Percentiles rank a stretch among this genome's conserved stretches.
Evolutionary conservation across 2,797 vertebrate genomes (phyloP).

Genomic region (Hephaestus fuliginosus): DNA sequence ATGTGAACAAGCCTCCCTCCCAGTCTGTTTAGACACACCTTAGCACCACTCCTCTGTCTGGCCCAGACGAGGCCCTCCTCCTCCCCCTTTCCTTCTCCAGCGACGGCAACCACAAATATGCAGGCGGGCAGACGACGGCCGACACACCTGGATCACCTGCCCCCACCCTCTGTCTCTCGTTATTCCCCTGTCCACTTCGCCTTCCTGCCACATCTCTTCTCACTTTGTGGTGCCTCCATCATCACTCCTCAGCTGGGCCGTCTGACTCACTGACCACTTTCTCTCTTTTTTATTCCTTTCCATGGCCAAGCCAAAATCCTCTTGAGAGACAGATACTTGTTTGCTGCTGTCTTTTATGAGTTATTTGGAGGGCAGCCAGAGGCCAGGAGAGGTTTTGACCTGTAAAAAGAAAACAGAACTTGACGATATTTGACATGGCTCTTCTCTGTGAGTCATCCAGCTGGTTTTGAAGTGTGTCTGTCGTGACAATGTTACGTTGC

Average conservation of each 20-base stretch:
- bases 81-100: conserved; percentile 44
- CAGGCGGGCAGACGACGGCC: conserved; percentile 75
- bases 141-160: conserved; percentile 81
- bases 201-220: conserved; percentile 25
- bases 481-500: conserved; percentile 31
- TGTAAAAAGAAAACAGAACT: conserved; percentile 29
- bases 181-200: conserved; percentile 8
- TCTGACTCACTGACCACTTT: conserved; percentile 40
- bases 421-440: conserved; percentile 42
- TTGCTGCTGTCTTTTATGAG: conserved; percentile 20
- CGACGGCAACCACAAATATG: conserved; percentile 78
- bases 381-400: conserved; percentile 19
- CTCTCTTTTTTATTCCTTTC: conserved; percentile 20
- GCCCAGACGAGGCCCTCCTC: conserved; percentile 54
- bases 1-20: conserved; percentile 55
- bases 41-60: conserved; percentile 62
- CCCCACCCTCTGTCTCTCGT: conserved; percentile 41
- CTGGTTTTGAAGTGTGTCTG: conserved; percentile 49
- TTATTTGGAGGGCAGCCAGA: conserved; percentile 2
- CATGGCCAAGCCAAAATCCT: conserved; percentile 28
- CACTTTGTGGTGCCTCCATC: conserved; percentile 19
- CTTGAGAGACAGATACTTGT: conserved; percentile 24
- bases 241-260: conserved; percentile 3
- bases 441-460: conserved; percentile 30
- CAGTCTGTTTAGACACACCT: conserved; percentile 74